Conservation (phyloP, 35 echinoderm and acorn worm genomes). For the Apostichopus japonicus region DNA sequence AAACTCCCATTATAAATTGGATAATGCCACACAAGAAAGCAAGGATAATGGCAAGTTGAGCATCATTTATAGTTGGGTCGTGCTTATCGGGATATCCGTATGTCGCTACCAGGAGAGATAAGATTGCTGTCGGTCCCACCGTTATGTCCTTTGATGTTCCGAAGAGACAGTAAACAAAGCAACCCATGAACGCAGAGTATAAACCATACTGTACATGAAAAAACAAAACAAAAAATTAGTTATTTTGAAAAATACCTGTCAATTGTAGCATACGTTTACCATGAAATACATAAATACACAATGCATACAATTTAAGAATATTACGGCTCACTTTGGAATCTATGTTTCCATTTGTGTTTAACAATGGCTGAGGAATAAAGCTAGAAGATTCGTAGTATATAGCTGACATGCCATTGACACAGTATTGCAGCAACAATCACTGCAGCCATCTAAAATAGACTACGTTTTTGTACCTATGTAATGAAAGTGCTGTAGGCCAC, state of each 20-base stretch:
- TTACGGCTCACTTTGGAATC: too few relatives aligned
- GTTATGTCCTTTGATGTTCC: conserved; percentile 89
- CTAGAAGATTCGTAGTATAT: too few relatives aligned
- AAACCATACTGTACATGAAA: conserved; percentile 77
- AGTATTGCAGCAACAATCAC: too few relatives aligned
- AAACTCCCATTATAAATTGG: conserved; percentile 83
- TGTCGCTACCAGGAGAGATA: conserved; percentile 83
- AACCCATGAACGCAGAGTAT: conserved; percentile 97
- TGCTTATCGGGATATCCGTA: conserved; percentile 65
- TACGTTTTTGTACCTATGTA: too few relatives aligned
- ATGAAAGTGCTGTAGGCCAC: too few relatives aligned
- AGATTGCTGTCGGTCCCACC: conserved; percentile 93
- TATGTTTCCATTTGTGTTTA: not conserved
- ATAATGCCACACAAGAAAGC: conserved; percentile 88
- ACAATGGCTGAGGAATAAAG: too few relatives aligned
- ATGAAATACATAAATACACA: not conserved
- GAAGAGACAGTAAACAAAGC: conserved; percentile 89
- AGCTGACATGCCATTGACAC: too few relatives aligned
- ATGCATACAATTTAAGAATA: not conserved
- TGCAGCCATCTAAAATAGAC: too few relatives aligned
- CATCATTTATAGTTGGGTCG: conserved; percentile 54
- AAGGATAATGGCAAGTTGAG: conserved; percentile 75
- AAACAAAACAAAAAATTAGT: not conserved
- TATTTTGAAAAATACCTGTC: not conserved
- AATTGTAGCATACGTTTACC: not conserved